phyloP scores from a whole-genome alignment of 92 coral and sea anemone species.

The Epizoanthus ramosus region DNA sequence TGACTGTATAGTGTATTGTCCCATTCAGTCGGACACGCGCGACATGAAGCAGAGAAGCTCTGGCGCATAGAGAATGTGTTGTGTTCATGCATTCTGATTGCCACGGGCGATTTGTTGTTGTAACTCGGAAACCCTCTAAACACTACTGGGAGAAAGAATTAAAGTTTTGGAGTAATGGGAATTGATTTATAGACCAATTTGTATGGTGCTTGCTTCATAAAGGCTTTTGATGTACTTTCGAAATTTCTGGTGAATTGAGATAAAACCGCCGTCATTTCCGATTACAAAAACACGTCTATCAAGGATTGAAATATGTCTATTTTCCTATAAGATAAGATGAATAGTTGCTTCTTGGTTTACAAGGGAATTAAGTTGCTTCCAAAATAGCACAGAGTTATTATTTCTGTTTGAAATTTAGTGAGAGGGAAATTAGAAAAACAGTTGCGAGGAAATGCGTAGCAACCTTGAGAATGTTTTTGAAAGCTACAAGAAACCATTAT shows the following conservation, averaged over 20 bases:
- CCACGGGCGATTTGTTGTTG: background rate
- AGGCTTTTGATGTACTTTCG: conserved; percentile 1
- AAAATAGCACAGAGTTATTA: background rate
- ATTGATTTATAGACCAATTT: background rate
- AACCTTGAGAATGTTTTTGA: conserved; percentile 5
- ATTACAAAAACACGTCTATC: conserved; percentile 19
- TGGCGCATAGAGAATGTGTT: background rate
- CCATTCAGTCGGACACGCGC: background rate
- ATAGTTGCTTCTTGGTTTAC: conserved; percentile 21
- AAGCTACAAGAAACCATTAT: background rate
- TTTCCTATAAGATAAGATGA: background rate
- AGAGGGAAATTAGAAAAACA: background rate
- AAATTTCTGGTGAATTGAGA: conserved; percentile 20
- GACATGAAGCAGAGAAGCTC: conserved; percentile 3
- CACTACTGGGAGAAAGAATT: conserved; percentile 2
- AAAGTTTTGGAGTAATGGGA: background rate
- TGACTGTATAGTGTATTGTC: background rate
- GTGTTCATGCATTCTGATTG: background rate
- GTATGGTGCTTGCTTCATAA: background rate
- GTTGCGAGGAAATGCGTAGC: background rate
- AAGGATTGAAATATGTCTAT: background rate
- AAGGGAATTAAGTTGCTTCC: conserved; percentile 7
- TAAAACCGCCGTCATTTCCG: conserved; percentile 24
- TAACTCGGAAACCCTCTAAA: background rate
- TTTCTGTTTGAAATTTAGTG: background rate